phyloP scores from a whole-genome alignment of 2,113 vertebrate genomes.

The Pionites leucogaster region DNA sequence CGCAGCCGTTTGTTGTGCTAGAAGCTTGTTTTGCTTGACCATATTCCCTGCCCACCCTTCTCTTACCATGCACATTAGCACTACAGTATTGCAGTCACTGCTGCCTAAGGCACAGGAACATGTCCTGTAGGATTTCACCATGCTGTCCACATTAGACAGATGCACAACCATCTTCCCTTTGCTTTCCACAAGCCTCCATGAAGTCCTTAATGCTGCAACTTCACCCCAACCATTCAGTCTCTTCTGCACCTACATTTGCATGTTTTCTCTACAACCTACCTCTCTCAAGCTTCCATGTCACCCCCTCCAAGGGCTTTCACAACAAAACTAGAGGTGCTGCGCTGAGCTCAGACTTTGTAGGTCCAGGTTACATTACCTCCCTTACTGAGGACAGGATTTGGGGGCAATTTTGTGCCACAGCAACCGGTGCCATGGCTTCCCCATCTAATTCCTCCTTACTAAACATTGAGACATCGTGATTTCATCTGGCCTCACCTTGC shows the following conservation, averaged over 20 bases:
- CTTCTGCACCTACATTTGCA: neutral
- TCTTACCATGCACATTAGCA: neutral
- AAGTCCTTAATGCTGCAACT: neutral
- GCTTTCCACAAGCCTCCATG: neutral
- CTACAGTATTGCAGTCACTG: rapidly evolving
- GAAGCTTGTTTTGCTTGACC: neutral
- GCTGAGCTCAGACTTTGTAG: neutral
- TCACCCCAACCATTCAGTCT: neutral
- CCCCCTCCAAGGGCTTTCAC: neutral
- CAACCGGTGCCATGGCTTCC: neutral
- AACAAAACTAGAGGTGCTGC: neutral
- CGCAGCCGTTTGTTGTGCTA: neutral
- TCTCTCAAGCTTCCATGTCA: neutral
- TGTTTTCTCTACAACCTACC: neutral
- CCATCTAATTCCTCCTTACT: neutral
- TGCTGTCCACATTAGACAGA: neutral
- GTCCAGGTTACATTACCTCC: neutral
- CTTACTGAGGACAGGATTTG: neutral
- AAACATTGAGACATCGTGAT: neutral
- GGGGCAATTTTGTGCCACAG: neutral
- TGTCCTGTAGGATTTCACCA: neutral
- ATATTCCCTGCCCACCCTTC: neutral
- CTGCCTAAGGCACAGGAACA: neutral
- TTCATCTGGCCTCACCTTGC: slow-evolving; percentile 81
- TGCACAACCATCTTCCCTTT: neutral